These are phyloP conservation scores for Periparus ater DNA, from an alignment of 2,797 vertebrate species.

Conservation along the genomic window DNA sequence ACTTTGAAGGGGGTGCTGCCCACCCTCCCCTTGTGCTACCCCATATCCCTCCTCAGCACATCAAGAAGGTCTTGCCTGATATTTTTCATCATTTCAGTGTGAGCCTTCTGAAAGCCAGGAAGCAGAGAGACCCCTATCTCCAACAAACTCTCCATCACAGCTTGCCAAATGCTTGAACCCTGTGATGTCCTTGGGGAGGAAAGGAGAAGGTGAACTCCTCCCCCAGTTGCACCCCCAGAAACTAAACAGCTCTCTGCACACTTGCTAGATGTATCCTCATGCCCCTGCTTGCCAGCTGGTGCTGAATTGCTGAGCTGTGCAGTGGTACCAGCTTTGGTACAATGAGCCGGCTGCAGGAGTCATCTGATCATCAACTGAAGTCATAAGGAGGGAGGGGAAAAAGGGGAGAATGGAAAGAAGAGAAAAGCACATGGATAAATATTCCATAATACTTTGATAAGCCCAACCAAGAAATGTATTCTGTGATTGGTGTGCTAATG, in stretches of 20 bases:
- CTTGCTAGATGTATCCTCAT: background rate
- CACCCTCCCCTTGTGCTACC: background rate
- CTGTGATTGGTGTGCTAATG: conserved; percentile 8
- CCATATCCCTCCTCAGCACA: background rate
- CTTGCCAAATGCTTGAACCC: background rate
- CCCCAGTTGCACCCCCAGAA: background rate
- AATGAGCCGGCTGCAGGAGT: background rate
- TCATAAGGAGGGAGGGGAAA: background rate
- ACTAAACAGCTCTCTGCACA: background rate
- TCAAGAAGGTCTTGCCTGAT: background rate
- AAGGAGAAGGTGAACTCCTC: background rate
- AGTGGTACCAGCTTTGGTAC: background rate
- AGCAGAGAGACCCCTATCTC: background rate
- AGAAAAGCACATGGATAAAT: conserved; percentile 15
- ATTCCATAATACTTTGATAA: conserved; percentile 43
- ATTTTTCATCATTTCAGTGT: background rate
- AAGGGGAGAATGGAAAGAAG: background rate
- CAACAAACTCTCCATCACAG: background rate
- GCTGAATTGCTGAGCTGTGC: background rate
- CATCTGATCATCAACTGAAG: background rate
- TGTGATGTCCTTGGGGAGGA: background rate
- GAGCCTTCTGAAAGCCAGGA: background rate
- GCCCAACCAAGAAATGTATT: conserved; percentile 5
- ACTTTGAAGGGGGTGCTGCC: fast-evolving
- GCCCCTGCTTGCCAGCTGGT: background rate